Conservation (phyloP, 2,797 vertebrate species). For the Jordanella pulchra region DNA sequence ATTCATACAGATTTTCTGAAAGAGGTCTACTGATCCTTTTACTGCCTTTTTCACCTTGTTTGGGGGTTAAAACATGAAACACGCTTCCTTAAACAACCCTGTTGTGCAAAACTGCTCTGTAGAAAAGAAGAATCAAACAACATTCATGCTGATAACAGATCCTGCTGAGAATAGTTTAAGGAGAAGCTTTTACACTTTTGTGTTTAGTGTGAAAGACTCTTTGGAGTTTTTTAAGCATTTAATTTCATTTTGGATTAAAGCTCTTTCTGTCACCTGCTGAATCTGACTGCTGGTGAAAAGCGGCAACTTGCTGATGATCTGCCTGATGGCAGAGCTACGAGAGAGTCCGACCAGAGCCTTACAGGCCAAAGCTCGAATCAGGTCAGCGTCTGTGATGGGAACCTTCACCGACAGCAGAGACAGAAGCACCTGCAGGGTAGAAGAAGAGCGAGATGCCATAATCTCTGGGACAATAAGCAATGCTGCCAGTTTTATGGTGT, state of each 20-base stretch:
- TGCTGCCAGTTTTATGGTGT: not conserved
- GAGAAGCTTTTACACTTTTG: not conserved
- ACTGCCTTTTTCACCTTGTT: too few relatives aligned
- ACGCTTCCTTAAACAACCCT: too few relatives aligned
- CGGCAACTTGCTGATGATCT: conserved; percentile 96
- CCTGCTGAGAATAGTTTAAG: not conserved
- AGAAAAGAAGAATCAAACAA: too few relatives aligned
- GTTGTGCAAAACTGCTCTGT: too few relatives aligned
- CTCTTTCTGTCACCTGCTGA: conserved; percentile 78
- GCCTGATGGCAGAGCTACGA: conserved; percentile 87
- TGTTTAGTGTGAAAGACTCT: not conserved
- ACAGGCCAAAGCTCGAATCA: conserved; percentile 90
- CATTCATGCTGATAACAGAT: not conserved
- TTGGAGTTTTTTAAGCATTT: not conserved
- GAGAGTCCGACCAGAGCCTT: conserved; percentile 93
- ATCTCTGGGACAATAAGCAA: not conserved
- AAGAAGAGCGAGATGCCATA: rapidly evolving
- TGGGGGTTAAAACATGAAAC: too few relatives aligned
- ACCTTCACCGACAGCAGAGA: conserved; percentile 91
- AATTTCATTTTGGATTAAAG: not conserved
- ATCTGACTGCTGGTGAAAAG: conserved; percentile 96
- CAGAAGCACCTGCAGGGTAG: conserved; percentile 80
- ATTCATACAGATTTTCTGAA: too few relatives aligned
- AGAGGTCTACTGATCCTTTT: too few relatives aligned
- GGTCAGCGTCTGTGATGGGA: conserved; percentile 95